phyloP scores from a whole-genome alignment of 1,140 invertebrate species.

The Heliconius melpomene region DNA sequence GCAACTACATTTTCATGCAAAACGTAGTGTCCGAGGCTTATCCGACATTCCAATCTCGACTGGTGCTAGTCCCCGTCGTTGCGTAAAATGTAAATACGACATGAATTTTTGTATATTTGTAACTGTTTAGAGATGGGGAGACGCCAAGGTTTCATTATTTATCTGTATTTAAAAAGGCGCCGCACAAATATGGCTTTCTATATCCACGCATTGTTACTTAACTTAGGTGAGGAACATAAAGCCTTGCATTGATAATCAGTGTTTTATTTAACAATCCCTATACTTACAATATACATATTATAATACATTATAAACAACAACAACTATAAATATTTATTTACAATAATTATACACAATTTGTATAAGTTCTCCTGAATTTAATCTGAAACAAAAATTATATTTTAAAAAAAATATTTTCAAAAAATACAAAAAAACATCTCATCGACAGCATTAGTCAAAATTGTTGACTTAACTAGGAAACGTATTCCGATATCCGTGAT shows the following conservation, averaged over 20 bases:
- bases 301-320: neutral
- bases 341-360: neutral
- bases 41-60: constrained; percentile 44
- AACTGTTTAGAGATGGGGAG: constrained; percentile 48
- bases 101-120: constrained; percentile 73
- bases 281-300: constrained; percentile 4
- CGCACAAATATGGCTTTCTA: constrained; percentile 64
- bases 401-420: neutral
- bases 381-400: neutral
- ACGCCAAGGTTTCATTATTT: constrained; percentile 58
- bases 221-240: constrained; percentile 76
- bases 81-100: constrained; percentile 49
- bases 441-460: neutral
- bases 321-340: too few relatives aligned
- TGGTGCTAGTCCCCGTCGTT: constrained; percentile 36
- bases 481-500: too few relatives aligned
- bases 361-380: neutral
- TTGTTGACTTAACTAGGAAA: neutral
- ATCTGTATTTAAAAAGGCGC: constrained; percentile 62
- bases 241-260: constrained; percentile 70
- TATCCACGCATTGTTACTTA: constrained; percentile 76
- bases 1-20: constrained; percentile 46
- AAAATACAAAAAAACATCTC: too few relatives aligned
- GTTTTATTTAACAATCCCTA: constrained; percentile 43
- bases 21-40: constrained; percentile 52